Conservation (phyloP, 2,113 vertebrate species). For the Brienomyrus longianalis region DNA sequence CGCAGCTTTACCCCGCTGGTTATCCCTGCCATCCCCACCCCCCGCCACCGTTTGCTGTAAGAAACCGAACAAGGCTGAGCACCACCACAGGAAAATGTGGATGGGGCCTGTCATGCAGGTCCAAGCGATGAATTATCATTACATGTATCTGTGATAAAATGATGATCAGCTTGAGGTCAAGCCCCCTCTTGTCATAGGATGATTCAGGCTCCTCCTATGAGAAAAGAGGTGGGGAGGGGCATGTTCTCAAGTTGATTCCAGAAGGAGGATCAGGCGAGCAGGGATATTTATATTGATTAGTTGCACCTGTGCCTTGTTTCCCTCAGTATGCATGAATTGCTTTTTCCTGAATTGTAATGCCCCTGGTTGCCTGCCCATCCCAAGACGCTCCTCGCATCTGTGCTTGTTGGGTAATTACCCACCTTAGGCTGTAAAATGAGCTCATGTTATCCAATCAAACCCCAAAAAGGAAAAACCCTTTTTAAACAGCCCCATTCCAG, state of each 20-base stretch:
- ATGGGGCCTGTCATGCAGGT: too few species aligned
- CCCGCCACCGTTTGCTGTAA: not conserved
- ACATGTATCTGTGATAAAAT: not conserved
- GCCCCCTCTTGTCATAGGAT: not conserved
- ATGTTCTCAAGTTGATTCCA: not conserved
- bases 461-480: not conserved
- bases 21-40: not conserved
- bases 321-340: not conserved
- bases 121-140: not conserved
- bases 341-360: not conserved
- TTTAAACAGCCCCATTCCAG: not conserved
- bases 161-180: not conserved
- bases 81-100: not conserved
- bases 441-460: not conserved
- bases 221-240: not conserved
- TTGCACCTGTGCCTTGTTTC: not conserved
- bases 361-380: not conserved
- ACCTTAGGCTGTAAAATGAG: not conserved
- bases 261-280: not conserved
- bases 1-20: not conserved
- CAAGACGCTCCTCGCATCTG: not conserved
- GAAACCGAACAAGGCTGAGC: not conserved
- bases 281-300: not conserved
- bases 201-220: not conserved
- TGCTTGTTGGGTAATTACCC: not conserved